Percentiles rank a stretch among this genome's conserved stretches.
These are phyloP conservation scores for Tenrec ecaudatus DNA, from an alignment of 2,113 vertebrate species.

Conservation along the genomic window DNA sequence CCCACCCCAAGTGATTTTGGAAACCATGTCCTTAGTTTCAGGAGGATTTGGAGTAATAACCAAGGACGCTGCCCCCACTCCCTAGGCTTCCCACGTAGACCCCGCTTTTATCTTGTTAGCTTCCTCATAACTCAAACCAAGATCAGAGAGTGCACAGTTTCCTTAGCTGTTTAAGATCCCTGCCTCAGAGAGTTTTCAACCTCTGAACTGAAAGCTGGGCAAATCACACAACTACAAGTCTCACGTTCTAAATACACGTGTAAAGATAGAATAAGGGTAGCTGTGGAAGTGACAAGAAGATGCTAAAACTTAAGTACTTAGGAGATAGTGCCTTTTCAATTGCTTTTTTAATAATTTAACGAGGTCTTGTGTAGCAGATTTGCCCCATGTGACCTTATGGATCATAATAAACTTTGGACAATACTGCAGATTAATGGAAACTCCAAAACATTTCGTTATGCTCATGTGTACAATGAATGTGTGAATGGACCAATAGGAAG, in stretches of 20 bases:
- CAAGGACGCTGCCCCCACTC: background rate
- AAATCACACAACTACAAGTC: slow-evolving; percentile 5
- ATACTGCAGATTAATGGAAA: too few relatives aligned
- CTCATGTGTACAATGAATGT: too few relatives aligned
- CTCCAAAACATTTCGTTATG: too few relatives aligned
- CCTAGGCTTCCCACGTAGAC: background rate
- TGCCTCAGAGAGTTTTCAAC: slow-evolving; percentile 10
- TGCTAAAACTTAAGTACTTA: slow-evolving; percentile 38
- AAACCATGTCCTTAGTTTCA: slow-evolving; percentile 24
- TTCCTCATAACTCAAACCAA: background rate
- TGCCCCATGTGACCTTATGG: too few relatives aligned
- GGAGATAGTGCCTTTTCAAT: background rate
- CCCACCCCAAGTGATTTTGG: background rate
- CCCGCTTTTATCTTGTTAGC: slow-evolving; percentile 4
- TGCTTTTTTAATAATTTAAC: too few relatives aligned
- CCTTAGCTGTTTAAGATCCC: background rate
- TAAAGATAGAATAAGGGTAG: background rate
- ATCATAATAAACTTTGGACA: too few relatives aligned
- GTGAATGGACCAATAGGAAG: too few relatives aligned
- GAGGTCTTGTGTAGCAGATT: too few relatives aligned
- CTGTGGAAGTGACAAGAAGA: background rate
- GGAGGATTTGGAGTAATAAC: background rate
- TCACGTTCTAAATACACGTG: background rate
- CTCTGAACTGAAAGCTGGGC: slow-evolving; percentile 27
- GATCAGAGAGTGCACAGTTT: background rate